Evolutionary conservation across 2,797 vertebrate genomes (phyloP).

Genomic region (Anabas testudineus): DNA sequence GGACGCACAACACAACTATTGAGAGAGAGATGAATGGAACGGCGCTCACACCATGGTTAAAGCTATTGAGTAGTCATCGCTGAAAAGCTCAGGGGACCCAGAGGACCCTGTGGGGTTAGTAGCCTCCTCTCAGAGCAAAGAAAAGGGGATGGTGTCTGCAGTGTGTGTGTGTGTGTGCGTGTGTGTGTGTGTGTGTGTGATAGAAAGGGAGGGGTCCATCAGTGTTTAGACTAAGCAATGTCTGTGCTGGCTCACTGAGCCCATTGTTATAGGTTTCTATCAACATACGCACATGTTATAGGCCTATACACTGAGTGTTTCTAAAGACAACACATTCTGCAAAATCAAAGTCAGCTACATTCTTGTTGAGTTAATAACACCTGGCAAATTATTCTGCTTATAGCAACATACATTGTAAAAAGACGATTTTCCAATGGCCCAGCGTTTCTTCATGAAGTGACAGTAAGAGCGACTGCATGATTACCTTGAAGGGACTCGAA

Average conservation of each 20-base stretch:
- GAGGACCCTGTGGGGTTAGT: slow-evolving; percentile 62
- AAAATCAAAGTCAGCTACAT: slow-evolving; percentile 3
- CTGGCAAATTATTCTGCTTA: background rate
- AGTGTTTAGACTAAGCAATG: slow-evolving; percentile 73
- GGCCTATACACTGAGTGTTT: slow-evolving; percentile 8
- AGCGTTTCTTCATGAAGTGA: slow-evolving; percentile 9
- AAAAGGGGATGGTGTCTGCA: slow-evolving; percentile 51
- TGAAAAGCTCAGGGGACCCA: slow-evolving; percentile 68
- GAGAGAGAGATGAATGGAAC: slow-evolving; percentile 76
- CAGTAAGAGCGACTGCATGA: slow-evolving; percentile 7
- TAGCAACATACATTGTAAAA: background rate
- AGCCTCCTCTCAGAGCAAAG: slow-evolving; percentile 52
- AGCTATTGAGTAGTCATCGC: slow-evolving; percentile 66
- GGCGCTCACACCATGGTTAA: slow-evolving; percentile 67
- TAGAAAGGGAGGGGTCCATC: slow-evolving; percentile 52
- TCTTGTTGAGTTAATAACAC: background rate
- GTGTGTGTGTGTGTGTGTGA: slow-evolving; percentile 38
- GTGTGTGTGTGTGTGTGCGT: slow-evolving; percentile 49
- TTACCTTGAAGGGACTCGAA: slow-evolving; percentile 24
- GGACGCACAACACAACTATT: slow-evolving; percentile 72
- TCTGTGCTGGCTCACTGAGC: slow-evolving; percentile 72
- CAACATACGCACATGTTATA: slow-evolving; percentile 36
- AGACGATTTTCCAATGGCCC: background rate
- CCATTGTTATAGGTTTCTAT: slow-evolving; percentile 72
- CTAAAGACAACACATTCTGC: slow-evolving; percentile 1